Evolutionary conservation across 2,113 vertebrate species (phyloP).

Genomic region (Baryphthengus martii): DNA sequence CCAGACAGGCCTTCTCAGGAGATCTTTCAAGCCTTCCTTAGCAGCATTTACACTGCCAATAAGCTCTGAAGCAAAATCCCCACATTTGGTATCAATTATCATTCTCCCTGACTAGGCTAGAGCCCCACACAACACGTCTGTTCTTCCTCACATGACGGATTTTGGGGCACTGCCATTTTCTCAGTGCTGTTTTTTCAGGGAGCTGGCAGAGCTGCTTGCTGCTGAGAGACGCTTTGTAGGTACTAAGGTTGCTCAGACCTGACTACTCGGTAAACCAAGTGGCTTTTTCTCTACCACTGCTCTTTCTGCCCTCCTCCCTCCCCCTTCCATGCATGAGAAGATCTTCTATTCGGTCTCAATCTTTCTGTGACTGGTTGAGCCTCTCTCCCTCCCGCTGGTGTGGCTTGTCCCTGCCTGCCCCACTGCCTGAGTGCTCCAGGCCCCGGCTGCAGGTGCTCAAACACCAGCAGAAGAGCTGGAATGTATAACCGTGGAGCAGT

Average conservation of each 20-base stretch:
- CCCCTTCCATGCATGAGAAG: background rate
- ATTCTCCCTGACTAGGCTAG: background rate
- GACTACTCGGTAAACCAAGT: background rate
- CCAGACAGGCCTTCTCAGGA: background rate
- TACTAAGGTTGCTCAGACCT: background rate
- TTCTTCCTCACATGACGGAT: background rate
- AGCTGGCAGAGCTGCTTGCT: background rate
- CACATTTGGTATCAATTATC: background rate
- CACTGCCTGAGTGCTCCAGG: rapidly evolving
- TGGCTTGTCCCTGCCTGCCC: background rate
- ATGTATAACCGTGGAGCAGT: background rate
- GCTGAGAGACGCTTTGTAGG: rapidly evolving
- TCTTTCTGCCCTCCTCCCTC: background rate
- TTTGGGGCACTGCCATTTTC: background rate
- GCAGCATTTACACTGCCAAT: rapidly evolving
- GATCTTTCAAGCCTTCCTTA: background rate
- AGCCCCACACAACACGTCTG: background rate
- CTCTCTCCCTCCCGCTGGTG: background rate
- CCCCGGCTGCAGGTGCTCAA: background rate
- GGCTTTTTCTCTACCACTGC: background rate
- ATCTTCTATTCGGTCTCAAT: background rate
- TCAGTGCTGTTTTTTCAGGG: background rate
- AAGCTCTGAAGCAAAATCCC: background rate
- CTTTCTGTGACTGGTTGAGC: rapidly evolving
- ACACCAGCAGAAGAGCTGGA: background rate